phyloP scores from a whole-genome alignment of 2,113 vertebrate genomes.

The Crotalus viridis region DNA sequence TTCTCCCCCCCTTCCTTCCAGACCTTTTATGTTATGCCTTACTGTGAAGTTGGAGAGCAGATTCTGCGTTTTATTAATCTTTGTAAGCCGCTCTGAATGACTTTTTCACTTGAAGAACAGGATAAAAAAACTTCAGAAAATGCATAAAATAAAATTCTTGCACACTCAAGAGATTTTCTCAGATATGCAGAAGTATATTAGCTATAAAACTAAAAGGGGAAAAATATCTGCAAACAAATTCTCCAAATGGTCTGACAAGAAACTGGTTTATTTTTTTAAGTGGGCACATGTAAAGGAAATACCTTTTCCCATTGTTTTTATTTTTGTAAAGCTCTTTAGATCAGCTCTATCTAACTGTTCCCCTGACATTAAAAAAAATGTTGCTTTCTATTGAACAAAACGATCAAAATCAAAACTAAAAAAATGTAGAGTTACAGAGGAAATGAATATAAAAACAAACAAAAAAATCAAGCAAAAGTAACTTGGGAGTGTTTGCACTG shows the following conservation, averaged over 20 bases:
- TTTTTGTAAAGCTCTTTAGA: not conserved
- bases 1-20: not conserved
- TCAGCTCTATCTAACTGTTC: not conserved
- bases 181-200: not conserved
- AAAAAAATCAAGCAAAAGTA: not conserved
- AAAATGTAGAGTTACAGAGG: not conserved
- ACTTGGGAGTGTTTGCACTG: not conserved
- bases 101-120: not conserved
- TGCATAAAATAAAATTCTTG: not conserved
- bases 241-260: not conserved
- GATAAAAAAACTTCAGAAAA: not conserved
- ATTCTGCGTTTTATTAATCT: not conserved
- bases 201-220: not conserved
- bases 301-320: not conserved
- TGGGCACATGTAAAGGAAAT: not conserved
- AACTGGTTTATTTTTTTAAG: not conserved
- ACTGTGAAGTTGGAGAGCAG: not conserved
- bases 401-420: not conserved
- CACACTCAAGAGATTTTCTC: not conserved
- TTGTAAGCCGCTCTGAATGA: not conserved
- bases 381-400: not conserved
- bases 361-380: not conserved
- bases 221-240: not conserved
- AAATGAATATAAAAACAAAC: not conserved
- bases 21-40: not conserved